Percentiles rank a stretch among this genome's conserved stretches.
phyloP scores from a whole-genome alignment of 2,888 invertebrate species.

The Megalurothrips usitatus region DNA sequence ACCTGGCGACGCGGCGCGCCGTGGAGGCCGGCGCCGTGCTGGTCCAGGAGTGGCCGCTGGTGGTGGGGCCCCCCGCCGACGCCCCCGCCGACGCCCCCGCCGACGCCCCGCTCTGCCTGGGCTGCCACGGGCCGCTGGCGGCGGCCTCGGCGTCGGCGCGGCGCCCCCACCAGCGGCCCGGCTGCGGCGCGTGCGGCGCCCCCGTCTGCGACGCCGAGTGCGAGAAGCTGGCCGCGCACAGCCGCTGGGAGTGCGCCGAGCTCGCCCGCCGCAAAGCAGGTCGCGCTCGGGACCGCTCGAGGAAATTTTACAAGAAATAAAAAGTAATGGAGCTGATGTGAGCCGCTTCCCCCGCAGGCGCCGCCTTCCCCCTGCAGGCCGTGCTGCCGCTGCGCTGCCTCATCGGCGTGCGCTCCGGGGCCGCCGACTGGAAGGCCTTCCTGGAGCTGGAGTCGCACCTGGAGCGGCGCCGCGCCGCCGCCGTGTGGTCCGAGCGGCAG shows the following conservation, averaged over 20 bases:
- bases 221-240: constrained; percentile 56
- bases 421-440: constrained; percentile 39
- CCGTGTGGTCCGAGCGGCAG: constrained; percentile 65
- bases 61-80: constrained; percentile 72
- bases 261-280: constrained; percentile 54
- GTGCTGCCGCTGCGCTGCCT: constrained; percentile 4
- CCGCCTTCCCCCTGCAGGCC: background rate
- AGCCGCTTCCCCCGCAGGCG: no score
- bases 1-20: constrained; percentile 61
- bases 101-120: constrained; percentile 66
- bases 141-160: constrained; percentile 37
- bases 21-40: constrained; percentile 68
- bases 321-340: no score
- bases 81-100: constrained; percentile 43
- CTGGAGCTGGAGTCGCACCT: constrained; percentile 68
- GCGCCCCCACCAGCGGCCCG: constrained; percentile 37
- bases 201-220: constrained; percentile 67
- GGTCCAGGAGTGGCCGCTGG: constrained; percentile 66
- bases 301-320: no score
- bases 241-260: constrained; percentile 58
- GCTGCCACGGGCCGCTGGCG: constrained; percentile 67
- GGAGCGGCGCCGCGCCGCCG: constrained; percentile 54
- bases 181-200: constrained; percentile 69
- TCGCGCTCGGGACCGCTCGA: no score
- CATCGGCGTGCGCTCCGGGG: background rate